These are phyloP conservation scores for Drosophila lacertosa DNA, from an alignment of 1,140 invertebrate genomes.

Conservation along the genomic window DNA sequence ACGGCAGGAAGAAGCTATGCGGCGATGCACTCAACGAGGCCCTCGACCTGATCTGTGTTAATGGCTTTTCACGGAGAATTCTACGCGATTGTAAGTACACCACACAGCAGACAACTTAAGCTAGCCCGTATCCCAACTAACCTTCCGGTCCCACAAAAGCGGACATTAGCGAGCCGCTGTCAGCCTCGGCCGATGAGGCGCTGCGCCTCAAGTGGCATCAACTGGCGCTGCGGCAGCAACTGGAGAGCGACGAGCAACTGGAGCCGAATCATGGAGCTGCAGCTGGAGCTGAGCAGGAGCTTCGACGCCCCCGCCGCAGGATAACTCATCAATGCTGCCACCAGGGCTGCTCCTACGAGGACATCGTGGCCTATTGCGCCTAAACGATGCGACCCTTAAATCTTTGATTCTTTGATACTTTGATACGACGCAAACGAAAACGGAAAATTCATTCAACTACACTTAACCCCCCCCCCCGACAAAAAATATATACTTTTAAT, in stretches of 20 bases:
- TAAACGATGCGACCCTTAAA: slow-evolving; percentile 17
- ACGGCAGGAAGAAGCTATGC: slow-evolving; percentile 60
- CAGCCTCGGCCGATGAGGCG: slow-evolving; percentile 5
- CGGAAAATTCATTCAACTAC: slow-evolving; percentile 61
- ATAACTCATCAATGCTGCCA: slow-evolving; percentile 65
- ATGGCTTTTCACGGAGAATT: slow-evolving; percentile 55
- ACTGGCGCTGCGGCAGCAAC: slow-evolving; percentile 15
- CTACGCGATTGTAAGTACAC: slow-evolving; percentile 55
- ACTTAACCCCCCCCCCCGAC: slow-evolving; percentile 42
- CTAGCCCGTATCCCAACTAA: slow-evolving; percentile 14
- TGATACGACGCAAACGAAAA: slow-evolving; percentile 16
- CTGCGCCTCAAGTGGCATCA: slow-evolving; percentile 24
- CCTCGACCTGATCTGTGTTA: slow-evolving; percentile 65
- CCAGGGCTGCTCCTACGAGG: slow-evolving; percentile 69
- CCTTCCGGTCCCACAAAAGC: slow-evolving; percentile 20
- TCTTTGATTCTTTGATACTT: too few species aligned
- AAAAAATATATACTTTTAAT: slow-evolving; percentile 46
- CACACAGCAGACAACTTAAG: too few species aligned
- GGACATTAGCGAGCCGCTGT: slow-evolving; percentile 12
- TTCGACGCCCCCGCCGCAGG: slow-evolving; percentile 53
- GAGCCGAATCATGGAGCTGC: slow-evolving; percentile 2
- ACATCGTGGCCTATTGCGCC: slow-evolving; percentile 60
- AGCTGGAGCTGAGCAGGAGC: slow-evolving; percentile 7
- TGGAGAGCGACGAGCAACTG: slow-evolving; percentile 5
- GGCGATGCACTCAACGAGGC: slow-evolving; percentile 60